phyloP scores from a whole-genome alignment of 2,113 vertebrate genomes.

The Rallus limicola region DNA sequence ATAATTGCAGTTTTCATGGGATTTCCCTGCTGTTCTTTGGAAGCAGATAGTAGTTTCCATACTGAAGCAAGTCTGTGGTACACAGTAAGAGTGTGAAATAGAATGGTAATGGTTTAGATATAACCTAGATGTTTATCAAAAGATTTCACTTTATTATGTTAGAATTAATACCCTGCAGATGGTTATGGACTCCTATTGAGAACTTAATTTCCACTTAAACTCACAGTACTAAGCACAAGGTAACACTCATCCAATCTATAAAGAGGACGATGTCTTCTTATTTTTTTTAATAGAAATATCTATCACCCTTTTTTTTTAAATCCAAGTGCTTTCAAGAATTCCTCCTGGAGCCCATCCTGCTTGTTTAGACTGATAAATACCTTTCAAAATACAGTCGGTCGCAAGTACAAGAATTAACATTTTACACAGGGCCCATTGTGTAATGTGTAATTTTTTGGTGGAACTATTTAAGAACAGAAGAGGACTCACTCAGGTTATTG shows the following conservation, averaged over 20 bases:
- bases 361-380: neutral
- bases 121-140: neutral
- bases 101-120: neutral
- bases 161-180: neutral
- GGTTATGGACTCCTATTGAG: neutral
- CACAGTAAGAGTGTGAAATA: neutral
- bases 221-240: neutral
- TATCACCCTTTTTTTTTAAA: neutral
- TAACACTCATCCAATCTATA: neutral
- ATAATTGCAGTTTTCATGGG: slow-evolving; percentile 30
- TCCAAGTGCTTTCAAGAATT: neutral
- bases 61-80: neutral
- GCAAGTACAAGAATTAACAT: neutral
- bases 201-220: slow-evolving; percentile 32
- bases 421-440: neutral
- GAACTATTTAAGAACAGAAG: neutral
- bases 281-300: neutral
- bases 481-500: neutral
- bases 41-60: neutral
- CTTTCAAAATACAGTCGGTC: neutral
- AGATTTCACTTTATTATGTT: neutral
- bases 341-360: neutral
- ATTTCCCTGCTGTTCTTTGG: slow-evolving; percentile 48
- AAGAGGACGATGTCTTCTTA: neutral
- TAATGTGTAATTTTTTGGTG: neutral